Percentiles rank a stretch among this genome's conserved stretches.
These are phyloP conservation scores for Eonycteris spelaea DNA, from an alignment of 2,113 vertebrate genomes.

Conservation along the genomic window DNA sequence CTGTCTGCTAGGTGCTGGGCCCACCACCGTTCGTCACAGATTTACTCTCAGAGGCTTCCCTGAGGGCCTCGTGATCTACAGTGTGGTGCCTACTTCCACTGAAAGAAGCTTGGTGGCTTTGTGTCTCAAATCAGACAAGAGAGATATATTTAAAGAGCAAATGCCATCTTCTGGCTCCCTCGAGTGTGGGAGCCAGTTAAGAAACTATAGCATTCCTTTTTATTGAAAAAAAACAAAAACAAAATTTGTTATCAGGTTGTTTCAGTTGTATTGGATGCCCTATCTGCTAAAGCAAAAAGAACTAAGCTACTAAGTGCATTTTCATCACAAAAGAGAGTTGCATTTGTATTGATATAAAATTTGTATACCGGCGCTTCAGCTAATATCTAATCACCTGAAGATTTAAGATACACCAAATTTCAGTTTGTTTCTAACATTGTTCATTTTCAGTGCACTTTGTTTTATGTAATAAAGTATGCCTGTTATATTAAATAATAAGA, in stretches of 20 bases:
- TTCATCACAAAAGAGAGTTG: background rate
- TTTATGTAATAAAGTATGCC: conserved; percentile 62
- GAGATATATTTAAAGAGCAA: background rate
- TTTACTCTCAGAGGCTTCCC: background rate
- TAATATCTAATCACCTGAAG: conserved; percentile 1
- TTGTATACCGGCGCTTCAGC: background rate
- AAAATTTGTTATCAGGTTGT: background rate
- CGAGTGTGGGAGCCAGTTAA: background rate
- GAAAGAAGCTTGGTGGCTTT: conserved; percentile 15
- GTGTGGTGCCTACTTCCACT: background rate
- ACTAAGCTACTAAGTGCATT: background rate
- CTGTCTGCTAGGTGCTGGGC: conserved; percentile 23
- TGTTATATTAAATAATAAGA: conserved; percentile 57
- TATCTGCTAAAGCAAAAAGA: background rate
- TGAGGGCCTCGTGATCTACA: background rate
- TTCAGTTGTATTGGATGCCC: conserved; percentile 27
- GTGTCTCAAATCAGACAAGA: conserved; percentile 59
- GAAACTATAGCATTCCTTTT: conserved; percentile 72
- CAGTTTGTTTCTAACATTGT: conserved; percentile 23
- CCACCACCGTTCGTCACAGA: background rate
- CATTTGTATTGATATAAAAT: conserved; percentile 36
- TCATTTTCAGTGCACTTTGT: conserved; percentile 56
- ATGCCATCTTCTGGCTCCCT: conserved; percentile 28
- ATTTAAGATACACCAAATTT: conserved; percentile 36
- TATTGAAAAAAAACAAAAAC: background rate